Percentiles rank a stretch among this genome's conserved stretches.
Evolutionary conservation across 2,797 vertebrate species (phyloP).

Genomic region (Thamnophis elegans): DNA sequence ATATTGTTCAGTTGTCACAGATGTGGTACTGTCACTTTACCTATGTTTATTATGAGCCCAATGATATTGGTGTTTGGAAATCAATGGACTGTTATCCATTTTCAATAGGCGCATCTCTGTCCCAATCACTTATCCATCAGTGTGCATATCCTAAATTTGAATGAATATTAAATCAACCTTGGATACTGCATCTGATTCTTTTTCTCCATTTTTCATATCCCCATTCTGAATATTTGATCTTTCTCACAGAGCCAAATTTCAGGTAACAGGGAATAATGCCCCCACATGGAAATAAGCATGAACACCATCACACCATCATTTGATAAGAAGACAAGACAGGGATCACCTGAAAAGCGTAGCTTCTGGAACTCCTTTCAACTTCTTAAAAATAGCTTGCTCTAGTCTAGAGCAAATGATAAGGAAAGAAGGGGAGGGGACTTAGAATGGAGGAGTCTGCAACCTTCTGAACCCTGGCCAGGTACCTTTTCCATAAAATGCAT

Average conservation of each 20-base stretch:
- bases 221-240: not conserved
- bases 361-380: not conserved
- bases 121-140: not conserved
- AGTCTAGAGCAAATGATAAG: not conserved
- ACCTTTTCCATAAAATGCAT: not conserved
- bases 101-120: not conserved
- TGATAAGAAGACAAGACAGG: not conserved
- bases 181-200: not conserved
- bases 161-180: not conserved
- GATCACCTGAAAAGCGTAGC: not conserved
- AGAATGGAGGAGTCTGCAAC: not conserved
- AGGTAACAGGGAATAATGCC: not conserved
- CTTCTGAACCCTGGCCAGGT: not conserved
- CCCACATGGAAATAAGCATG: not conserved
- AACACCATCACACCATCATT: not conserved
- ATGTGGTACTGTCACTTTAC: not conserved
- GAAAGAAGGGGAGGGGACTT: not conserved
- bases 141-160: not conserved
- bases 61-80: not conserved
- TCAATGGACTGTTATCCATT: not conserved
- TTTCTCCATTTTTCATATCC: not conserved
- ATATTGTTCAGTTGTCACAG: not conserved
- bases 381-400: not conserved
- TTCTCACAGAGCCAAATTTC: not conserved
- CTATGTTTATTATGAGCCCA: not conserved